These are phyloP conservation scores for Kuschelorhynchus macadamiae DNA, from an alignment of 2,888 invertebrate genomes.

Conservation along the genomic window DNA sequence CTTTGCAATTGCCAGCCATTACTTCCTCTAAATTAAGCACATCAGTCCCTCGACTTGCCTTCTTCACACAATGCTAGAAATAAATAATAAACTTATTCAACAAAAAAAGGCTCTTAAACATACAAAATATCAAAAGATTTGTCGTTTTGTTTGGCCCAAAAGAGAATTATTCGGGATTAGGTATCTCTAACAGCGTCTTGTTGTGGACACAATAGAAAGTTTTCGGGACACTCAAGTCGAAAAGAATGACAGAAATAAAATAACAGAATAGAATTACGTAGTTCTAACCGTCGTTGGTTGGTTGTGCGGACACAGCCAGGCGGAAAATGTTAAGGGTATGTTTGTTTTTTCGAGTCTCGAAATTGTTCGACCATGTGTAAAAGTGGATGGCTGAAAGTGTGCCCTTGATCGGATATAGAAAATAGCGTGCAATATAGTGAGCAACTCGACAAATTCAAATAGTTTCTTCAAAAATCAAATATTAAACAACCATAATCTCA, in stretches of 20 bases:
- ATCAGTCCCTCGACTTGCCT: constrained; percentile 27
- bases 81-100: constrained; percentile 20
- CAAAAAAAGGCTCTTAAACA: constrained; percentile 14
- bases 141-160: constrained; percentile 23
- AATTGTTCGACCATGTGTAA: constrained; percentile 5
- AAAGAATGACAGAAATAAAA: constrained; percentile 32
- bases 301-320: constrained; percentile 23
- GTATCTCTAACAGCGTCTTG: constrained; percentile 20
- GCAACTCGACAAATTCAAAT: too few relatives aligned
- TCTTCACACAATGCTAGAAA: constrained; percentile 32
- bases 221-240: constrained; percentile 34
- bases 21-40: constrained; percentile 33
- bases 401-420: too few relatives aligned
- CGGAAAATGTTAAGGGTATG: constrained; percentile 22
- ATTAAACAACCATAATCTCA: too few relatives aligned
- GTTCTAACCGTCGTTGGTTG: constrained; percentile 21
- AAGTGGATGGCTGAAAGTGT: constrained; percentile 3
- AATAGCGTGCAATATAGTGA: too few relatives aligned
- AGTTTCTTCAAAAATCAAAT: too few relatives aligned
- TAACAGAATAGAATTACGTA: constrained; percentile 21
- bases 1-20: too few relatives aligned
- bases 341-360: constrained; percentile 11
- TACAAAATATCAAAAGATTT: constrained; percentile 17
- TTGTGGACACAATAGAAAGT: constrained; percentile 25
- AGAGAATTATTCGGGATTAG: constrained; percentile 37